Conservation (phyloP, 2,113 vertebrate species). For the Hippocampus barbouri region DNA sequence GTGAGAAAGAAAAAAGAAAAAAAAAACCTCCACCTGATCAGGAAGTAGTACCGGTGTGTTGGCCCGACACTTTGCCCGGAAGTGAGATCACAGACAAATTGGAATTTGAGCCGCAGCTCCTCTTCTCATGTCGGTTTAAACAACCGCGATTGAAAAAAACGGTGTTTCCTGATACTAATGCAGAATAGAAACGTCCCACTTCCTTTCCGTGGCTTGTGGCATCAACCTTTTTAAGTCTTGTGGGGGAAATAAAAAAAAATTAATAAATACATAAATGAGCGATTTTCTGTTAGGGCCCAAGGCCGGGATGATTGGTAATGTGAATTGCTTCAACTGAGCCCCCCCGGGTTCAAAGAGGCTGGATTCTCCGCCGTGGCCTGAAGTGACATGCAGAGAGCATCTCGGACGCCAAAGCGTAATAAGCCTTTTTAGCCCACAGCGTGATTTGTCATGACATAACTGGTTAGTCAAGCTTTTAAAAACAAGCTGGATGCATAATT, state of each 20-base stretch:
- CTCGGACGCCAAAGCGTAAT: constrained; percentile 32
- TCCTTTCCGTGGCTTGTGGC: constrained; percentile 33
- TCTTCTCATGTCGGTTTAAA: constrained; percentile 33
- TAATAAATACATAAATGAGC: constrained; percentile 29
- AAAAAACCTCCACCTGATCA: constrained; percentile 7
- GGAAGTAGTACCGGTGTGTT: not conserved
- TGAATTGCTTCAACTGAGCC: constrained; percentile 34
- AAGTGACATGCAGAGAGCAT: constrained; percentile 43
- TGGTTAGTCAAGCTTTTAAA: constrained; percentile 58
- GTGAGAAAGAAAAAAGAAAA: not conserved
- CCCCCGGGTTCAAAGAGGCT: constrained; percentile 47
- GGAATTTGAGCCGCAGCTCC: constrained; percentile 13
- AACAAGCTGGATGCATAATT: constrained; percentile 46
- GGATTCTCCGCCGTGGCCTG: constrained; percentile 34
- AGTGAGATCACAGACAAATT: constrained; percentile 36
- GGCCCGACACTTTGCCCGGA: constrained; percentile 25
- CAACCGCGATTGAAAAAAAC: constrained; percentile 16
- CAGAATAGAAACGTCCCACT: constrained; percentile 27
- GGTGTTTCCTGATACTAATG: constrained; percentile 36
- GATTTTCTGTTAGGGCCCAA: constrained; percentile 36
- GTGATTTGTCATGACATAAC: constrained; percentile 52
- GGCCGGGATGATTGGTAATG: constrained; percentile 51
- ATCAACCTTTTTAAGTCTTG: constrained; percentile 31
- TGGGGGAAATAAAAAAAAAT: constrained; percentile 17
- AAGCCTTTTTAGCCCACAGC: constrained; percentile 38